Percentiles rank a stretch among this genome's conserved stretches.
Conservation (phyloP, 2,797 vertebrate species). For the Scolopax bukidnonensis region DNA sequence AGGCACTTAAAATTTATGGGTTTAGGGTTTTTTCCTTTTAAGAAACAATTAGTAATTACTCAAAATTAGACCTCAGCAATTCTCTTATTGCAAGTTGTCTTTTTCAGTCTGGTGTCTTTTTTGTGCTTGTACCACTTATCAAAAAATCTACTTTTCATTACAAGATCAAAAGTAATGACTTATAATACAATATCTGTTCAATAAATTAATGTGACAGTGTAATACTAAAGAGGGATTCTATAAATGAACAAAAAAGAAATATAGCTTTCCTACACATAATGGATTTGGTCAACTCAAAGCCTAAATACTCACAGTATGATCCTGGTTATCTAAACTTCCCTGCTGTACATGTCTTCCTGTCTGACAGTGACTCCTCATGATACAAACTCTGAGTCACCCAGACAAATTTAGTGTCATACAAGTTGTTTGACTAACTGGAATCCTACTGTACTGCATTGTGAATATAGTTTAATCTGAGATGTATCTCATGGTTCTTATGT, state of each 20-base stretch:
- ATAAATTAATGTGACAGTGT: background rate
- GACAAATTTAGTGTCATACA: background rate
- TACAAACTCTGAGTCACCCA: background rate
- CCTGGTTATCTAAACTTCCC: conserved; percentile 20
- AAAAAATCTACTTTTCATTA: background rate
- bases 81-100: background rate
- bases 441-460: background rate
- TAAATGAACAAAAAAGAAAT: conserved; percentile 26
- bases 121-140: background rate
- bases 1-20: background rate
- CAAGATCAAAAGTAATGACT: conserved; percentile 15
- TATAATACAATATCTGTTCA: conserved; percentile 4
- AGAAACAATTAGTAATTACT: background rate
- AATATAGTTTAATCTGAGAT: background rate
- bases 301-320: conserved; percentile 7
- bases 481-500: background rate
- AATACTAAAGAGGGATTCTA: background rate
- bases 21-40: background rate
- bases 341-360: background rate
- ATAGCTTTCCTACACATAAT: background rate
- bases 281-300: background rate
- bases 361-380: background rate
- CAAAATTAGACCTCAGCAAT: background rate
- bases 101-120: background rate
- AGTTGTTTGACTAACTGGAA: conserved; percentile 24